A percentile compares a stretch with the other conserved stretches of the same genome.
These are phyloP conservation scores for Macaria liturata DNA, from an alignment of 2,888 invertebrate species.

Conservation along the genomic window DNA sequence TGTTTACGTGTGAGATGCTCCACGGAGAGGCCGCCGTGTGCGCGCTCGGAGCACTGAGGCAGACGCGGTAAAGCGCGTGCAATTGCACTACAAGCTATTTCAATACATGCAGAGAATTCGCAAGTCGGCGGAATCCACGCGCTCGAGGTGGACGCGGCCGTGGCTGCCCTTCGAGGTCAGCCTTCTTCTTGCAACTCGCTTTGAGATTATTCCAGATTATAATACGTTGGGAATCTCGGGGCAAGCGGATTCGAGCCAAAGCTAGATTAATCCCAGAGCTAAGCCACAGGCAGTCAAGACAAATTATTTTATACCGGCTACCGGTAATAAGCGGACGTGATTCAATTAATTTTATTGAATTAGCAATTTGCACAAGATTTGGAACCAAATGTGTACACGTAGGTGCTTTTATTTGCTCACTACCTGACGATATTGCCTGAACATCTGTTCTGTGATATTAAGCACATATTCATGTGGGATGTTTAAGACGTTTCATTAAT, in stretches of 20 bases:
- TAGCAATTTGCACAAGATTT: too few relatives aligned
- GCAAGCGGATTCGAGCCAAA: too few relatives aligned
- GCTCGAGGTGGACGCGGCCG: constrained; percentile 46
- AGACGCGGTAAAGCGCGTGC: constrained; percentile 51
- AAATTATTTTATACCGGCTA: too few relatives aligned
- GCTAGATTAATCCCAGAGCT: too few relatives aligned
- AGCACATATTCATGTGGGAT: constrained; percentile 5
- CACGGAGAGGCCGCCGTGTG: constrained; percentile 58
- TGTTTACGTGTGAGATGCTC: constrained; percentile 57
- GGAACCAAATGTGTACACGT: too few relatives aligned
- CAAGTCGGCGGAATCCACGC: constrained; percentile 66
- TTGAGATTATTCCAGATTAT: neutral
- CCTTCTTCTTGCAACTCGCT: constrained; percentile 37
- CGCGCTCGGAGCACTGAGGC: constrained; percentile 64
- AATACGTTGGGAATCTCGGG: neutral
- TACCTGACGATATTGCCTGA: too few relatives aligned
- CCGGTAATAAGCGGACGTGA: too few relatives aligned
- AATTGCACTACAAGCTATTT: constrained; percentile 74
- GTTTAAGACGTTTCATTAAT: constrained; percentile 3
- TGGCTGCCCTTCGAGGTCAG: constrained; percentile 51
- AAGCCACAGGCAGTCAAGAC: too few relatives aligned
- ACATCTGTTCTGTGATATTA: neutral
- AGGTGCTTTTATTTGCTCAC: too few relatives aligned
- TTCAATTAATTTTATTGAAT: too few relatives aligned
- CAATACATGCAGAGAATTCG: constrained; percentile 73